Percentiles rank a stretch among this genome's conserved stretches.
These are phyloP conservation scores for Harlomillsia oculata DNA, from an alignment of 1,140 invertebrate genomes.

Conservation along the genomic window DNA sequence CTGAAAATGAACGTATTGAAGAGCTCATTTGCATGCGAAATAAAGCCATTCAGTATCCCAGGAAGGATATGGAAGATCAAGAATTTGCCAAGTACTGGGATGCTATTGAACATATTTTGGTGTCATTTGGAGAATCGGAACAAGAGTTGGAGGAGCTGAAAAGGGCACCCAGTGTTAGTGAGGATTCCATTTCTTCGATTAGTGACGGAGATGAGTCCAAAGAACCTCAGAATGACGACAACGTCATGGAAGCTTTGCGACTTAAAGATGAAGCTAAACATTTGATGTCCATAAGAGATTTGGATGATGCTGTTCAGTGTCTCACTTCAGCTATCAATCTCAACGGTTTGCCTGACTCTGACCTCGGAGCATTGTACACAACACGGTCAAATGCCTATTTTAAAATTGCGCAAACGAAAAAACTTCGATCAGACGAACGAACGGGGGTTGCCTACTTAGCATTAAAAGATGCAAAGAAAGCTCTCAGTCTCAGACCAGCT, in stretches of 20 bases:
- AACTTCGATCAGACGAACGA: not conserved
- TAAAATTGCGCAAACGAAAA: not conserved
- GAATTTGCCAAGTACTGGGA: constrained; percentile 19
- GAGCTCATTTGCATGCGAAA: constrained; percentile 8
- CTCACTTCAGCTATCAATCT: constrained; percentile 6
- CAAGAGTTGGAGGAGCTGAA: constrained; percentile 18
- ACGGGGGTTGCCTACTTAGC: constrained; percentile 6
- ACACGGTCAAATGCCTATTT: constrained; percentile 15
- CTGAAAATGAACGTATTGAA: constrained; percentile 14
- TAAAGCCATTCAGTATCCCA: constrained; percentile 4
- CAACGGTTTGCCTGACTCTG: constrained; percentile 9
- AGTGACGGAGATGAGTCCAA: not conserved
- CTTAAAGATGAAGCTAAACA: constrained; percentile 16
- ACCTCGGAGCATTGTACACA: constrained; percentile 13
- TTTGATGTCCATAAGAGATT: not conserved
- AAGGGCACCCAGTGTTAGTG: constrained; percentile 10
- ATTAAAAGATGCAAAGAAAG: constrained; percentile 23
- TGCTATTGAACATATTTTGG: constrained; percentile 18
- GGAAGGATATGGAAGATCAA: constrained; percentile 9
- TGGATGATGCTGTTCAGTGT: not conserved
- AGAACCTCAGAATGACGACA: not conserved
- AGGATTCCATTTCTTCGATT: constrained; percentile 3
- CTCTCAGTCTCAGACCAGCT: constrained; percentile 7
- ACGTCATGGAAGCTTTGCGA: not conserved
- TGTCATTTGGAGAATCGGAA: constrained; percentile 19